phyloP scores from a whole-genome alignment of 2,888 invertebrate genomes.

The Cataglyphis altisquamis region DNA sequence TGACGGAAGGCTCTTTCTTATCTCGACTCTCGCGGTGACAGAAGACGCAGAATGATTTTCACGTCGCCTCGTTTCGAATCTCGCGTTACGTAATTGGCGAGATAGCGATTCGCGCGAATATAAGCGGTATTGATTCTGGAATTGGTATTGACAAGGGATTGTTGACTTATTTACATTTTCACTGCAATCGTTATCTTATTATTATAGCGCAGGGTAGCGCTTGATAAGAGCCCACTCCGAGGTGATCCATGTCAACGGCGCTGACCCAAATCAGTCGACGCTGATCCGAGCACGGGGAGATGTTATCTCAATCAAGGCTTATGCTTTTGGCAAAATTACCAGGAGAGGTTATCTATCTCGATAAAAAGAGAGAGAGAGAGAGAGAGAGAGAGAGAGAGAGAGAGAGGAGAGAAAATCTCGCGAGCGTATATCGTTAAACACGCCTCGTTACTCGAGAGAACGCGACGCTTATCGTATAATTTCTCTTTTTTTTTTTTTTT shows the following conservation, averaged over 20 bases:
- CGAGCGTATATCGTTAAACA: background rate
- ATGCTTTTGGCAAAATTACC: slow-evolving; percentile 62
- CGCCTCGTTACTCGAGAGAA: background rate
- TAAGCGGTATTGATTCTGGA: slow-evolving; percentile 28
- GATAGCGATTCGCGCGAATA: slow-evolving; percentile 5
- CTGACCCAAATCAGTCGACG: slow-evolving; percentile 70
- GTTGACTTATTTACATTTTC: slow-evolving; percentile 71
- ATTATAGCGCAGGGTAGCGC: slow-evolving; percentile 64
- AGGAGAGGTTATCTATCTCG: slow-evolving; percentile 61
- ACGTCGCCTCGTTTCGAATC: background rate
- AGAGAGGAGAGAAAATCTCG: background rate
- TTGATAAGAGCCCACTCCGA: slow-evolving; percentile 54
- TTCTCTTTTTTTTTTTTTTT: slow-evolving; percentile 31
- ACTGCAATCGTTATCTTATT: slow-evolving; percentile 74
- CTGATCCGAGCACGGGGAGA: slow-evolving; percentile 24
- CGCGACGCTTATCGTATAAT: slow-evolving; percentile 57
- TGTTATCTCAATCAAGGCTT: background rate
- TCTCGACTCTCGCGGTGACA: background rate
- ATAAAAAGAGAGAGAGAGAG: background rate
- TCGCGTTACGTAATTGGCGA: slow-evolving; percentile 26
- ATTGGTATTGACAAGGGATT: slow-evolving; percentile 40
- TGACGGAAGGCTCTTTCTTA: slow-evolving; percentile 37
- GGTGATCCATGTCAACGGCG: slow-evolving; percentile 50
- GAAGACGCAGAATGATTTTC: slow-evolving; percentile 30
- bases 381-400: too few relatives aligned